Conservation (phyloP, 2,888 invertebrate genomes). For the Trilocha varians region DNA sequence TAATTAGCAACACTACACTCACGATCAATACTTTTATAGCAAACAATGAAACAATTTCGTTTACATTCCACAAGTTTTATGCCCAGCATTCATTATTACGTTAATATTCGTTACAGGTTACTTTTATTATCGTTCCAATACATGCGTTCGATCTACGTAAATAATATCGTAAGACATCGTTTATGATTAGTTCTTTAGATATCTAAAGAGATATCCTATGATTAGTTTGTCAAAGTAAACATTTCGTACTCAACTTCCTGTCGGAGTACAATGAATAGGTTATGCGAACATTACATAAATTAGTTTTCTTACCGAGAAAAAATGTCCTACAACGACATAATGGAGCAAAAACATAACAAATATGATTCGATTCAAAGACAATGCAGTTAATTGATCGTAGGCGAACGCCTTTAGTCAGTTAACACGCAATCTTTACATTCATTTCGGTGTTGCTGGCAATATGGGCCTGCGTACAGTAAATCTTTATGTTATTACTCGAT, state of each 20-base stretch:
- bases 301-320: neutral
- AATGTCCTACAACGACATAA: slow-evolving; percentile 26
- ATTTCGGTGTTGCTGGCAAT: neutral
- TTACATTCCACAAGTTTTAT: neutral
- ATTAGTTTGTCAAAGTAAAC: neutral
- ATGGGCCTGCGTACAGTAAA: neutral
- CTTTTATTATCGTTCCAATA: neutral
- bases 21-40: neutral
- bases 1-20: slow-evolving; percentile 20
- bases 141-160: neutral
- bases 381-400: slow-evolving; percentile 52
- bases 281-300: neutral
- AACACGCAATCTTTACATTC: slow-evolving; percentile 17
- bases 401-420: slow-evolving; percentile 23
- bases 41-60: too few species aligned
- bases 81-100: too few species aligned
- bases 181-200: too few species aligned
- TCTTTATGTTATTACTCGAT: neutral
- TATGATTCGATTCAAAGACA: slow-evolving; percentile 42
- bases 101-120: neutral
- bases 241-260: neutral
- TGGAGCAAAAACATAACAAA: slow-evolving; percentile 33
- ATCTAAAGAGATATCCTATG: neutral
- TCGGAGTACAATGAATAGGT: neutral
- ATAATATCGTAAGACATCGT: neutral